phyloP scores from a whole-genome alignment of 2,113 vertebrate genomes.

The Okapia johnstoni region DNA sequence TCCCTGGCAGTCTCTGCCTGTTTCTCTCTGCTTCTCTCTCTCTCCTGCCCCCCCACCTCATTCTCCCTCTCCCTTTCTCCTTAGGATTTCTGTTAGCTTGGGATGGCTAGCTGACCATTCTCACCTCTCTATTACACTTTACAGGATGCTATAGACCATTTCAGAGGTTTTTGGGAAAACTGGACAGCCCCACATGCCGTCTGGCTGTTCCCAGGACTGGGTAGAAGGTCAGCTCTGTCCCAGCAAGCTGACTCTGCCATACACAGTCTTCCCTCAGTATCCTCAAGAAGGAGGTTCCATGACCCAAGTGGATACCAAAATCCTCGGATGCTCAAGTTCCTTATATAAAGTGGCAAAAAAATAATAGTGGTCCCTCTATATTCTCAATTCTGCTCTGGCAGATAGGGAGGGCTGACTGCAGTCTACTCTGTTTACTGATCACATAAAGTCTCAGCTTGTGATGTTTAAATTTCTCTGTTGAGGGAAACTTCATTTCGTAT shows the following conservation, averaged over 20 bases:
- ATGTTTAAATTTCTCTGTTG: background rate
- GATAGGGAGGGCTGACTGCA: background rate
- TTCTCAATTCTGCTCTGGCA: background rate
- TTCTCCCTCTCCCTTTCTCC: background rate
- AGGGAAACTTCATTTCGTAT: background rate
- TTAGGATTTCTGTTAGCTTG: background rate
- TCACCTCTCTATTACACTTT: background rate
- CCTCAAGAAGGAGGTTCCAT: background rate
- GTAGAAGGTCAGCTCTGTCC: background rate
- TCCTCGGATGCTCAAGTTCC: background rate
- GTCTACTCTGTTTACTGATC: background rate
- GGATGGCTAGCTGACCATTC: background rate
- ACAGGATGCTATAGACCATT: background rate
- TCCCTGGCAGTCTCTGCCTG: background rate
- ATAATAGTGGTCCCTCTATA: background rate
- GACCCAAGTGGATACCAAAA: background rate
- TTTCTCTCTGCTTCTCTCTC: background rate
- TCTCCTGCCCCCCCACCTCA: accelerated
- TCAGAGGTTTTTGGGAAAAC: background rate
- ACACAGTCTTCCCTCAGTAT: background rate
- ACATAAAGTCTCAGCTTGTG: background rate
- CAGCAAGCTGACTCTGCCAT: background rate
- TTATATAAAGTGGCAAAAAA: background rate
- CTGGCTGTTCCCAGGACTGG: background rate
- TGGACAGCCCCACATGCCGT: accelerated